Conservation (phyloP, 2,797 vertebrate genomes). For the Anableps anableps region DNA sequence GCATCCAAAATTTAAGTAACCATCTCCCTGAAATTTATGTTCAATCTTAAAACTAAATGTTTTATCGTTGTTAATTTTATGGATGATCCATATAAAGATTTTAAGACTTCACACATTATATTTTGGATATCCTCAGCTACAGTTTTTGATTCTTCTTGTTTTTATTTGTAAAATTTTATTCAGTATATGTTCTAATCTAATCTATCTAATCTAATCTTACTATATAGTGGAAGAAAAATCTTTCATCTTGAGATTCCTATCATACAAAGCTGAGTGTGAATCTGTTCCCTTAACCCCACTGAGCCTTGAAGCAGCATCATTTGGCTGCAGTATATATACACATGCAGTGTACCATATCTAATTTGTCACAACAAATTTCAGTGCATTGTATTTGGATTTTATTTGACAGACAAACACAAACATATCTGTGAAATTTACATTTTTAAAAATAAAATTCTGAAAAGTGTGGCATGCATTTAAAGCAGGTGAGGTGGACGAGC, state of each 20-base stretch:
- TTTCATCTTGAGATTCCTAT: background rate
- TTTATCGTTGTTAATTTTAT: background rate
- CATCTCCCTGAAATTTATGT: background rate
- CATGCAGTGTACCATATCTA: too few species aligned
- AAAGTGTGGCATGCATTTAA: too few species aligned
- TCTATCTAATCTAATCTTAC: too few species aligned
- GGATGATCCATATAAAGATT: background rate
- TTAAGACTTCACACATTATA: background rate
- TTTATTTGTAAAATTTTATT: background rate
- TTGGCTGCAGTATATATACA: too few species aligned
- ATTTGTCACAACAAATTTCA: too few species aligned
- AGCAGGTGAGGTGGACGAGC: too few species aligned
- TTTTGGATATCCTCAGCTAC: background rate
- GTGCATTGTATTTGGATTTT: too few species aligned
- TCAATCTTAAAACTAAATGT: background rate
- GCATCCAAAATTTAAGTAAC: background rate
- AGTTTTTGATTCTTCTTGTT: background rate
- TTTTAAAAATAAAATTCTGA: too few species aligned
- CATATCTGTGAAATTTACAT: too few species aligned
- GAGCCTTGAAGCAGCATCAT: background rate
- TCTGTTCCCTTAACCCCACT: background rate
- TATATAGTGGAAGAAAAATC: too few species aligned
- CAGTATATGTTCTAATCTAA: background rate
- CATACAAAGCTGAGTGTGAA: background rate
- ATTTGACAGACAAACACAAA: too few species aligned